Conservation (phyloP, 2,888 invertebrate species). For the Busseola fusca region DNA sequence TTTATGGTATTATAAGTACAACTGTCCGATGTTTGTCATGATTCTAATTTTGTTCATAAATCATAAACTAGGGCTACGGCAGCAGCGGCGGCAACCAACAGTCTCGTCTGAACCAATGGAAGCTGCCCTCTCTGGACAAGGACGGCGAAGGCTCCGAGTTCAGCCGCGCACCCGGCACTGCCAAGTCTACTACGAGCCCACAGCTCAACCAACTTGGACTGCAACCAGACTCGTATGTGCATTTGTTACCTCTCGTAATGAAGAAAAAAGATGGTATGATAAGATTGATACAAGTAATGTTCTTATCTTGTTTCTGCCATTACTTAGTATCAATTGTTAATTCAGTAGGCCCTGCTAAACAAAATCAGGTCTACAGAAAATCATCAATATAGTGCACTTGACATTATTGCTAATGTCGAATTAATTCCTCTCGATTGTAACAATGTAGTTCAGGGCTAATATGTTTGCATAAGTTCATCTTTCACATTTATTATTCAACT, state of each 20-base stretch:
- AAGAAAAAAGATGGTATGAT: neutral
- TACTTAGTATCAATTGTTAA: neutral
- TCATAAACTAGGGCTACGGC: constrained; percentile 77
- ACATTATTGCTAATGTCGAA: constrained; percentile 22
- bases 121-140: constrained; percentile 95
- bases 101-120: constrained; percentile 97
- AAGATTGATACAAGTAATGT: neutral
- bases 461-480: constrained; percentile 11
- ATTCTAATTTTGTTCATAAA: constrained; percentile 24
- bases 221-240: constrained; percentile 85
- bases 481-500: neutral
- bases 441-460: constrained; percentile 13
- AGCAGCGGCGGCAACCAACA: constrained; percentile 91
- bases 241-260: neutral
- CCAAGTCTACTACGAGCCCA: constrained; percentile 91
- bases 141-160: constrained; percentile 94
- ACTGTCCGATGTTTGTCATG: neutral
- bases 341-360: neutral
- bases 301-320: neutral
- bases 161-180: constrained; percentile 96
- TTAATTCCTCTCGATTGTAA: constrained; percentile 16
- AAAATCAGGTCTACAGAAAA: constrained; percentile 2
- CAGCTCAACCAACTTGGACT: constrained; percentile 84
- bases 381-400: neutral
- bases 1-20: neutral